Evolutionary conservation across 2,113 vertebrate species (phyloP).

Genomic region (Paracanthobrama guichenoti): DNA sequence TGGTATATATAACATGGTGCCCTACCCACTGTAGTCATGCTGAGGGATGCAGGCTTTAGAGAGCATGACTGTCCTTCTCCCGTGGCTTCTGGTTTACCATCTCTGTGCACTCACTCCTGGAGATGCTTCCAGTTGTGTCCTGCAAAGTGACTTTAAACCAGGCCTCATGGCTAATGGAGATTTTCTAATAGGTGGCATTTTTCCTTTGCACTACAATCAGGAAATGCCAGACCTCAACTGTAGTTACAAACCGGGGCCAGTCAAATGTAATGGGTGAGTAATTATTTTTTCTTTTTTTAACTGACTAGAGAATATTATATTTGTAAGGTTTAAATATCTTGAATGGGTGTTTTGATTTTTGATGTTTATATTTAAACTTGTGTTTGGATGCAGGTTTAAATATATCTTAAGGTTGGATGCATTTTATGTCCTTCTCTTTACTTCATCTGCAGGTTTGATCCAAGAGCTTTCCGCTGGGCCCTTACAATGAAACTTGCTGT

Average conservation of each 20-base stretch:
- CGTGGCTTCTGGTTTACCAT: slow-evolving; percentile 34
- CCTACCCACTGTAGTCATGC: neutral
- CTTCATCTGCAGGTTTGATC: slow-evolving; percentile 55
- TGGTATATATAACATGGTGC: slow-evolving; percentile 50
- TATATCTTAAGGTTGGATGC: neutral
- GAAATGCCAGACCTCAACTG: slow-evolving; percentile 57
- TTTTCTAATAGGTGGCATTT: slow-evolving; percentile 61
- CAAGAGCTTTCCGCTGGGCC: slow-evolving; percentile 61
- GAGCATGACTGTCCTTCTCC: slow-evolving; percentile 47
- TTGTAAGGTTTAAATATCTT: neutral
- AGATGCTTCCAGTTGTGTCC: slow-evolving; percentile 41
- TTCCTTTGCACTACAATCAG: slow-evolving; percentile 62
- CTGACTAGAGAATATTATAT: neutral
- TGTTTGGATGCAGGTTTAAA: too few species aligned
- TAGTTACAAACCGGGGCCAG: slow-evolving; percentile 52
- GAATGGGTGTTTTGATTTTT: neutral
- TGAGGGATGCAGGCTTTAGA: neutral
- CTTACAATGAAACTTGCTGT: slow-evolving; percentile 58
- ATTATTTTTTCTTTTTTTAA: neutral
- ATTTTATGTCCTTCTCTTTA: neutral
- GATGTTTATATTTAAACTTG: too few species aligned
- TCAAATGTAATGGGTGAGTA: slow-evolving; percentile 60
- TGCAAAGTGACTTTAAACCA: slow-evolving; percentile 57
- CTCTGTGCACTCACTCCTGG: neutral
- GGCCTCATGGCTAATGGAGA: slow-evolving; percentile 56